Conservation (phyloP, 1,140 invertebrate genomes). For the Heliothis subflexa region DNA sequence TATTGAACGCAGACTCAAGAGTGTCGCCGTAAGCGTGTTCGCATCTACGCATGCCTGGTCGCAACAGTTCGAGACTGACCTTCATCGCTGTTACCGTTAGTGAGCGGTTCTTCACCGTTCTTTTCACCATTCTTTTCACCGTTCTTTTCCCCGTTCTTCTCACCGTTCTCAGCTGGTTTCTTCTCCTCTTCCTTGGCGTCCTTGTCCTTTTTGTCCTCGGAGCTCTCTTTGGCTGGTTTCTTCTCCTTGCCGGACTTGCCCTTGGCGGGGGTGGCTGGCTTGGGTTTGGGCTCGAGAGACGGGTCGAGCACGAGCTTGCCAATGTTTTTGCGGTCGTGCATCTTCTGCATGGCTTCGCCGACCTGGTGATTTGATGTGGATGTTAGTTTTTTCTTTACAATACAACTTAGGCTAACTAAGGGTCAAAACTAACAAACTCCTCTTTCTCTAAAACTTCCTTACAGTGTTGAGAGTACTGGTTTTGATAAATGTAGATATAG, state of each 20-base stretch:
- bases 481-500: too few species aligned
- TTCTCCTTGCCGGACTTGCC: slow-evolving; percentile 90
- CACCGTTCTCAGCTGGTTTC: slow-evolving; percentile 85
- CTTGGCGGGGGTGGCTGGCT: slow-evolving; percentile 91
- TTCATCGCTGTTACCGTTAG: slow-evolving; percentile 86
- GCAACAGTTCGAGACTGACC: slow-evolving; percentile 79
- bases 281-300: slow-evolving; percentile 91
- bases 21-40: slow-evolving; percentile 62
- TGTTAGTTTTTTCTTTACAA: background rate
- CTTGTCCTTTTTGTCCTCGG: slow-evolving; percentile 89
- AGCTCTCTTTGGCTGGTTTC: slow-evolving; percentile 88
- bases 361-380: slow-evolving; percentile 84
- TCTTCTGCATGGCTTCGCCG: slow-evolving; percentile 95
- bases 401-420: too few species aligned
- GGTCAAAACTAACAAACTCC: too few species aligned
- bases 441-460: too few species aligned
- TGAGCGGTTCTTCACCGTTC: slow-evolving; percentile 83
- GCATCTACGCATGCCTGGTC: slow-evolving; percentile 81
- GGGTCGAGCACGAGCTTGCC: slow-evolving; percentile 95
- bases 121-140: slow-evolving; percentile 80
- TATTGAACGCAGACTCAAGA: background rate
- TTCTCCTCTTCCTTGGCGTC: slow-evolving; percentile 89
- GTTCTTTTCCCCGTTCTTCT: slow-evolving; percentile 78
- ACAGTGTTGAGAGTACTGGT: too few species aligned
- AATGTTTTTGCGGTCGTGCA: slow-evolving; percentile 96